Evolutionary conservation across 1,140 invertebrate species (phyloP).

Genomic region (Melitaea cinxia): DNA sequence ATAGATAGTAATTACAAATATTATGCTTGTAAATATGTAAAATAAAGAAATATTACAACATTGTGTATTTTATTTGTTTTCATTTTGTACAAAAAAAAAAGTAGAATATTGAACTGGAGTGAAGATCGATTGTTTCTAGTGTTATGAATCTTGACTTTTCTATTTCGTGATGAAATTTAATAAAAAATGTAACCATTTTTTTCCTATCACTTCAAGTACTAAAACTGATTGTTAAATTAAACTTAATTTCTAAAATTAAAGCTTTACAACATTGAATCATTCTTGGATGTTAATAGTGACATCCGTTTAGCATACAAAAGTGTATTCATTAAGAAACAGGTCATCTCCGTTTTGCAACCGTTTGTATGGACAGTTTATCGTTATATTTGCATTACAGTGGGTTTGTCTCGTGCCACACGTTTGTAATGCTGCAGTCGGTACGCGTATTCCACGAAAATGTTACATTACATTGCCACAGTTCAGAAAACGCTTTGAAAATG

Average conservation of each 20-base stretch:
- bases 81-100: not conserved
- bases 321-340: not conserved
- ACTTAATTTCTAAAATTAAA: too few species aligned
- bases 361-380: conserved; percentile 5
- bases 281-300: too few species aligned
- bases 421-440: conserved; percentile 12
- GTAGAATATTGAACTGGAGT: not conserved
- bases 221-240: too few species aligned
- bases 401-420: conserved; percentile 22
- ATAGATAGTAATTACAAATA: conserved; percentile 26
- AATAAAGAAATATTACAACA: conserved; percentile 50
- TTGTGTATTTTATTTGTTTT: conserved; percentile 8
- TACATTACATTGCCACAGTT: conserved; percentile 3
- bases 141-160: too few species aligned
- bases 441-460: conserved; percentile 14
- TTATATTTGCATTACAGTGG: conserved; percentile 23
- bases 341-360: conserved; percentile 18
- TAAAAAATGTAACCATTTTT: too few species aligned
- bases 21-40: conserved; percentile 71
- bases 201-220: too few species aligned
- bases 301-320: not conserved
- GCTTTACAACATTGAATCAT: too few species aligned
- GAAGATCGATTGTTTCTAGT: not conserved
- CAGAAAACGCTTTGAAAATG: not conserved
- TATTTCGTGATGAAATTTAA: too few species aligned